Percentiles rank a stretch among this genome's conserved stretches.
Evolutionary conservation across 2,113 vertebrate genomes (phyloP).

Genomic region (Peromyscus leucopus): DNA sequence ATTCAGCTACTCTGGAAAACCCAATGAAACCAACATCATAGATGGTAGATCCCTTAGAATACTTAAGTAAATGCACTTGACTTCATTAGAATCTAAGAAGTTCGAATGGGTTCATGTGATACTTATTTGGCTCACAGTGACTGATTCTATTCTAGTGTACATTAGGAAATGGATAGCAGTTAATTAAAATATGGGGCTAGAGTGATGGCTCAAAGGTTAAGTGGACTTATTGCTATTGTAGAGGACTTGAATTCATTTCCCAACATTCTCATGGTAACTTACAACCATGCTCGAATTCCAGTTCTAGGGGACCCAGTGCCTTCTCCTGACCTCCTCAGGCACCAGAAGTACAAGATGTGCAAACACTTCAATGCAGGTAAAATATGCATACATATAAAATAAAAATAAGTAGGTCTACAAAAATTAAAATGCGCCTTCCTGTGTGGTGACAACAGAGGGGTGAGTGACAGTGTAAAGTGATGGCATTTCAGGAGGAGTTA

Average conservation of each 20-base stretch:
- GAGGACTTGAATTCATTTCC: neutral
- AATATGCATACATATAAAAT: neutral
- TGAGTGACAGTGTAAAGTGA: neutral
- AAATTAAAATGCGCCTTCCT: neutral
- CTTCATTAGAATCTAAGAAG: neutral
- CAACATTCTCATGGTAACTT: too few relatives aligned
- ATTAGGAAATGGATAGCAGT: neutral
- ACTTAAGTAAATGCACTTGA: neutral
- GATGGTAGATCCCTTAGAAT: neutral
- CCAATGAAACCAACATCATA: neutral
- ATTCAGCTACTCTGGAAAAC: neutral
- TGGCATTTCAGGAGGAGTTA: neutral
- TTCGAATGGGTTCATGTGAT: neutral
- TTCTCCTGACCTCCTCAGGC: too few relatives aligned
- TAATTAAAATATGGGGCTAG: neutral
- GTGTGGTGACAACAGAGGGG: neutral
- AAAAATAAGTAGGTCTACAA: neutral
- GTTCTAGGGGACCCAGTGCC: neutral
- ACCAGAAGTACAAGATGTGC: too few relatives aligned
- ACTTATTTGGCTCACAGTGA: neutral
- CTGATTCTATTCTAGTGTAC: neutral
- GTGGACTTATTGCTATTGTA: neutral
- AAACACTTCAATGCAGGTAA: neutral
- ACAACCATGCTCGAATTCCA: accelerated
- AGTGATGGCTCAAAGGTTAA: neutral